Evolutionary conservation across 53 echinoderm and acorn worm species (phyloP).

Genomic region (Patiria pectinifera): DNA sequence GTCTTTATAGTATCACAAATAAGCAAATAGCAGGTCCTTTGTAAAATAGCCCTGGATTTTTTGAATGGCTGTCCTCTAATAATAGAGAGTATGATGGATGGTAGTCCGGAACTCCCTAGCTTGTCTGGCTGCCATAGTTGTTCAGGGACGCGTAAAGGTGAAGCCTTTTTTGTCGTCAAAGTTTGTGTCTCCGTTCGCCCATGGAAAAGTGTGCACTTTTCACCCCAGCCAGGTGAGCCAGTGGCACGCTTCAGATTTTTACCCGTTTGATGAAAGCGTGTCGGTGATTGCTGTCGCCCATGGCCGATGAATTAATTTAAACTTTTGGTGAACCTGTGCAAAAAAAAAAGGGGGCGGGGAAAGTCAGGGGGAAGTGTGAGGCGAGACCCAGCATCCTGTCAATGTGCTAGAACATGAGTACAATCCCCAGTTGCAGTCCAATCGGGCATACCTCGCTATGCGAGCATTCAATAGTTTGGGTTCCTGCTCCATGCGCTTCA

Average conservation of each 20-base stretch:
- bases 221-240: not conserved
- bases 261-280: not conserved
- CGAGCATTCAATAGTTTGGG: no score
- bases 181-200: conserved; percentile 1
- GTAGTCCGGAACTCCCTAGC: not conserved
- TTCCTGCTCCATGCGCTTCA: no score
- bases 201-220: not conserved
- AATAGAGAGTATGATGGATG: not conserved
- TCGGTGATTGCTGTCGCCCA: not conserved
- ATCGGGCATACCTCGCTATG: no score
- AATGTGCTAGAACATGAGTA: not conserved
- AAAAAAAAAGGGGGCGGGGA: not conserved
- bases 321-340: not conserved
- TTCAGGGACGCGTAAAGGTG: conserved; percentile 2
- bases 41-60: not conserved
- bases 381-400: not conserved
- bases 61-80: not conserved
- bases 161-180: not conserved
- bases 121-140: not conserved
- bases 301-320: not conserved
- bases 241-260: not conserved
- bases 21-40: not conserved
- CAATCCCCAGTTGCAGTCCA: no score
- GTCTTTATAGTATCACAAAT: not conserved
- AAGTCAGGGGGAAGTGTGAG: not conserved